These are phyloP conservation scores for Pentamera pediparva DNA, from an alignment of 53 echinoderm and acorn worm genomes.

Conservation along the genomic window DNA sequence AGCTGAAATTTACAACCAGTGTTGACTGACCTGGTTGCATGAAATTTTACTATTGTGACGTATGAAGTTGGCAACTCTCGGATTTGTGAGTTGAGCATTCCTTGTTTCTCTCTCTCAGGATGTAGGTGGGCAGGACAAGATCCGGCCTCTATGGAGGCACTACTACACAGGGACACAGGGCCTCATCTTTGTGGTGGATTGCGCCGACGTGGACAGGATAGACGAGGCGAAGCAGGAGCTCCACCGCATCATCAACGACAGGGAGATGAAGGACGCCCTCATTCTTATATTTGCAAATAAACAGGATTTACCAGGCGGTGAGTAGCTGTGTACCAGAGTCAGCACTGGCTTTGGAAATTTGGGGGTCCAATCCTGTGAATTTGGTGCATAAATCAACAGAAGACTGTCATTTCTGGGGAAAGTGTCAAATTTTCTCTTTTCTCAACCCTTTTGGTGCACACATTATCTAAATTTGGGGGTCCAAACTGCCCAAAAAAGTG, in stretches of 20 bases:
- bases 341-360: too few species aligned
- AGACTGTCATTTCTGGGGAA: too few species aligned
- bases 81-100: neutral
- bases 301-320: slow-evolving; percentile 98
- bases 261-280: slow-evolving; percentile 97
- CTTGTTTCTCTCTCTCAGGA: slow-evolving; percentile 43
- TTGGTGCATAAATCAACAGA: too few species aligned
- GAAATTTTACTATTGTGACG: neutral
- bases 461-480: too few species aligned
- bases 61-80: neutral
- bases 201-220: slow-evolving; percentile 91
- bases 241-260: slow-evolving; percentile 95
- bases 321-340: too few species aligned
- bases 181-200: slow-evolving; percentile 95
- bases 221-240: slow-evolving; percentile 97
- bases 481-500: too few species aligned
- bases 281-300: slow-evolving; percentile 99
- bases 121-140: slow-evolving; percentile 97
- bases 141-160: slow-evolving; percentile 95
- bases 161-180: slow-evolving; percentile 99
- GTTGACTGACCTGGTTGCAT: too few species aligned
- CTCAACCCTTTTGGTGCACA: too few species aligned
- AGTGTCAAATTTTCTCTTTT: too few species aligned
- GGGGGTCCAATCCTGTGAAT: too few species aligned
- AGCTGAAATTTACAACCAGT: too few species aligned